These are phyloP conservation scores for Rhopilema esculentum DNA, from an alignment of 30 jellyfish, hydroid and myxozoan genomes.

Conservation along the genomic window DNA sequence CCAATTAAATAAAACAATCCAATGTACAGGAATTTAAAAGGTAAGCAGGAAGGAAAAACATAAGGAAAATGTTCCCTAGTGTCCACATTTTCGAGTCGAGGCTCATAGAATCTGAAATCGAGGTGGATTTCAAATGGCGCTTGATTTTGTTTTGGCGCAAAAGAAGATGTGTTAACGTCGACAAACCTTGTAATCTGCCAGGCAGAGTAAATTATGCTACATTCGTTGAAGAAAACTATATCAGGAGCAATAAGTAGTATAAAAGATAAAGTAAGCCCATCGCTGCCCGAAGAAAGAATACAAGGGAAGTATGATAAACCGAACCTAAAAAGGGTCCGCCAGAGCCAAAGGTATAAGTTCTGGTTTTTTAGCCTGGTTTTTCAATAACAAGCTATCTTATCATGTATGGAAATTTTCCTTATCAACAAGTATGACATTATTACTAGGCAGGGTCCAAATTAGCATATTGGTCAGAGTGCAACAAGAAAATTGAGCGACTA, in stretches of 20 bases:
- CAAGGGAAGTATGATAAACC: not conserved
- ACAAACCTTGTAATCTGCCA: not conserved
- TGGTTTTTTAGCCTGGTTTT: not conserved
- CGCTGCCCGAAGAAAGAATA: not conserved
- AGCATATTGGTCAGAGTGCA: no score
- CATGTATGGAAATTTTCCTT: no score
- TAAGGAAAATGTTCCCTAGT: no score
- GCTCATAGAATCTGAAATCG: no score
- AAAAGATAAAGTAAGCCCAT: slow-evolving; percentile 3
- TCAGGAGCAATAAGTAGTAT: not conserved
- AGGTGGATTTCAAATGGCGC: not conserved
- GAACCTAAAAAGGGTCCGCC: slow-evolving; percentile 8
- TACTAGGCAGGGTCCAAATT: no score
- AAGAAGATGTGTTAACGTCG: not conserved
- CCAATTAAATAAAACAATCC: no score
- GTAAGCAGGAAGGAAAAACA: no score
- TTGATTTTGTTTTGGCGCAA: not conserved
- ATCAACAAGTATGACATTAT: no score
- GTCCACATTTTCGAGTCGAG: no score
- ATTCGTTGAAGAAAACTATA: slow-evolving; percentile 9
- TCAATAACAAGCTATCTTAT: not conserved
- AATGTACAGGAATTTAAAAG: no score
- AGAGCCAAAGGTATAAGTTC: not conserved
- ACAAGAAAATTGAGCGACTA: no score
- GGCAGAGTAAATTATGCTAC: slow-evolving; percentile 6